Base-by-base conservation (phyloP, 1,140 invertebrate species). In the Mizuhopecten yessoensis region DNA sequence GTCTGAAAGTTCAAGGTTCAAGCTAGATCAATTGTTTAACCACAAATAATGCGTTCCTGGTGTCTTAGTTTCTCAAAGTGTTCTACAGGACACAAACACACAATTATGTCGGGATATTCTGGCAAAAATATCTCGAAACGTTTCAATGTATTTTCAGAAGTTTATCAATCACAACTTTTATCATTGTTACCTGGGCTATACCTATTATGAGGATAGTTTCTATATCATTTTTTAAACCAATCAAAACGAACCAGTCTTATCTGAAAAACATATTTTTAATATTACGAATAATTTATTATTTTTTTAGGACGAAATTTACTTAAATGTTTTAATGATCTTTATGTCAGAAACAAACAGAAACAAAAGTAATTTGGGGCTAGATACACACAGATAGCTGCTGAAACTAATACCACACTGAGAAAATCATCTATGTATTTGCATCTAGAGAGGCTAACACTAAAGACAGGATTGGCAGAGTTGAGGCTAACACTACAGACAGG, bases 291-390 rank as follows among this genome's bases (percentile, higher is more conserved):
- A 29, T 1, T 3, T 3, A 1, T 75, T 45, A 45, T 9, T 75
- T 29, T 7, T 39, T 39, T 39, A 39, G 5, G 36, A 29, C 20
- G 45, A 49, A 49, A 49, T 13, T 49, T 49, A 49, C n/a, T 49
- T 9, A 75, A 75, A 75, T n/a, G 57, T 75, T 75, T 75, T n/a
- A 75, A 75, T 75, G 57, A 75, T 75, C 57, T 75, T 75, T 23
- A 75, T 5, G 57, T n/a, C 9, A 75, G 57, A 75, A 29, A 75
- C 57, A 17, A 17, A 17, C 57, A 29, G n/a, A n/a, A 7, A 29
- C 17, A 75, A 11, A 45, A 75, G 7, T 57, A n/a, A 11, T 15
- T 57, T 15, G 45, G 3, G 20, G 23, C 7, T 57, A 57, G 7
- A 57, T 3, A 57, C 23, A 57, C 23, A 57, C n/a, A 75, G 23